Evolutionary conservation across 2,797 vertebrate genomes (phyloP).

Genomic region (Sciurus vulgaris): DNA sequence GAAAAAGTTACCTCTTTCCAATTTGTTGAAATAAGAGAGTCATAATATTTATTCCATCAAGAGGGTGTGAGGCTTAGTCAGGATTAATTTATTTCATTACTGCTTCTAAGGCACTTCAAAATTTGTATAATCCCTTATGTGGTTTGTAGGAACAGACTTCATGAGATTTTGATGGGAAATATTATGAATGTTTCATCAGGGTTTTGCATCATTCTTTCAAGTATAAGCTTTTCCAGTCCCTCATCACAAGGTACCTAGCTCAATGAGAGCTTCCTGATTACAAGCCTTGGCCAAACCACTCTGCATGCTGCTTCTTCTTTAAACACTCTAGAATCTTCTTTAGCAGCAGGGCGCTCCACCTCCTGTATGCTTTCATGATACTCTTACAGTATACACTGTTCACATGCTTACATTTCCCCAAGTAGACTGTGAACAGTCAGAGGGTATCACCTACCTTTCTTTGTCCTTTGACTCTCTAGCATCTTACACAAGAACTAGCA

Average conservation of each 20-base stretch:
- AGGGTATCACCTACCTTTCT: background rate
- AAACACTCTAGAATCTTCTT: background rate
- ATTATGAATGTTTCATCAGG: conserved; percentile 38
- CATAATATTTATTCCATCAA: conserved; percentile 80
- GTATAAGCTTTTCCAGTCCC: background rate
- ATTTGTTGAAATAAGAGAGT: conserved; percentile 78
- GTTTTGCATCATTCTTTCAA: conserved; percentile 43
- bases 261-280: background rate
- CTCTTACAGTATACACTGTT: background rate
- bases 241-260: background rate
- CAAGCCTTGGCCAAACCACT: background rate
- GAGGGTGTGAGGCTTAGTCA: conserved; percentile 66
- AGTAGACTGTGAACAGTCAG: background rate
- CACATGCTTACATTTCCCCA: background rate
- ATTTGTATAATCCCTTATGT: conserved; percentile 71
- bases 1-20: conserved; percentile 67
- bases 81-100: conserved; percentile 76
- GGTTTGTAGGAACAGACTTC: conserved; percentile 41
- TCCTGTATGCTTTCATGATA: background rate
- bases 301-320: background rate
- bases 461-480: background rate
- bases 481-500: background rate
- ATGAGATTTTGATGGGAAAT: conserved; percentile 58
- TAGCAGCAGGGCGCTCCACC: fast-evolving
- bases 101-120: conserved; percentile 65